Evolutionary conservation across 1,140 invertebrate species (phyloP), one percentile per base, ranked within the genome.

Genomic region (Drepana arcuata): DNA sequence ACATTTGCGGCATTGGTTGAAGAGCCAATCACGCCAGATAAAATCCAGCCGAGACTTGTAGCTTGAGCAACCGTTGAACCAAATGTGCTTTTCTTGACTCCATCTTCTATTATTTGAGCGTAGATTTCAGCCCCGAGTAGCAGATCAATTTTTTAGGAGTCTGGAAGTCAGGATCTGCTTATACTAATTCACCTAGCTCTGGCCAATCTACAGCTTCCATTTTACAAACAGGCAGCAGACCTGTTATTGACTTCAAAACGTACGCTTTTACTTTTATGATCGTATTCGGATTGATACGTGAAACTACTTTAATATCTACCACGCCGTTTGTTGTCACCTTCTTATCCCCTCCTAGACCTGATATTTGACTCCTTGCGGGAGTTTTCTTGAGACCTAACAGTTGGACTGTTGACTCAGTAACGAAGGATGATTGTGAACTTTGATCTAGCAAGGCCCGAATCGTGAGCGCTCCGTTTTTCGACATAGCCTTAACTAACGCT

Each of bases 61-160:
- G 14, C 7, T n/a, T 46, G 43, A 6, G 41, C 21, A 10, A 28
- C 34, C 12, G 45, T 44, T 16, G 48, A 37, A 9, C 48, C 53
- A 41, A 39, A 41, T 16, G 53, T 41, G 34, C 46, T 42, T 15
- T 52, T 52, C n/a, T 52, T 37, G n/a, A 46, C n/a, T 15, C 42
- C 36, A 36, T 41, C 31, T 33, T 51, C 14, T 12, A 52, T 11
- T 12, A 51, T 56, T 15, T 34, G 31, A 10, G 41, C 16, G 32
- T 45, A 56, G 14, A 36, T 41, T 18, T 45, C 16, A 13, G 45
- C 41, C 3, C 48, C 37, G n/a, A 56, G 31, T 2, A 56, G 33
- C 15, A 51, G 6, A 29, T 47, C 41, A 16, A 54, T 54, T 1
- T 7, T 9, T 41, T 31, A 26, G 50, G 18, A 26, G 12, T 24